Percentiles rank a stretch among this genome's conserved stretches.
phyloP scores from a whole-genome alignment of 2,113 vertebrate genomes.

The Clupea harengus region DNA sequence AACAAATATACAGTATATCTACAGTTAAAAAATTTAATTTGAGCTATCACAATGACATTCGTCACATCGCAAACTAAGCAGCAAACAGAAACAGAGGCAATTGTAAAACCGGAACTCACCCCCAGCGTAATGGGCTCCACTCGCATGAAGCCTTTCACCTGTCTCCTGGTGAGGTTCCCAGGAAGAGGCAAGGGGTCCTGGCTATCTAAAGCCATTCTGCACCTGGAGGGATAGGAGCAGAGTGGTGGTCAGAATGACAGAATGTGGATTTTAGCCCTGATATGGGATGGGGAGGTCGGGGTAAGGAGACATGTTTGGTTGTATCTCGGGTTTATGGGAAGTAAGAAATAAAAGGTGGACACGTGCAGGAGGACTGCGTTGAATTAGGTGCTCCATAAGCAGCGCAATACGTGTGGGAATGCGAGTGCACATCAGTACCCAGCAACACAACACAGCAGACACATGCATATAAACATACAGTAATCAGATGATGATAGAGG shows the following conservation, averaged over 20 bases:
- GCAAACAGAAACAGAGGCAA: too few species aligned
- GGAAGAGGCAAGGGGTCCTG: constrained; percentile 50
- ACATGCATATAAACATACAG: background rate
- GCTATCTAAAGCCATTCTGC: constrained; percentile 61
- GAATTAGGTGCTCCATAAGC: background rate
- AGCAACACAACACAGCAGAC: background rate
- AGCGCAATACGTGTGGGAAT: background rate
- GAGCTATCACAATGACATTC: too few species aligned
- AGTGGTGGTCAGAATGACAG: background rate
- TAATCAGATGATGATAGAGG: background rate
- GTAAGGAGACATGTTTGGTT: background rate
- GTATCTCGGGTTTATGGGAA: background rate
- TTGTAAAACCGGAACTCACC: constrained; percentile 52
- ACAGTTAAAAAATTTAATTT: too few species aligned
- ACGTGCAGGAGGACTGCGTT: background rate
- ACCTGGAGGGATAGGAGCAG: background rate
- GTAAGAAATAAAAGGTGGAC: background rate
- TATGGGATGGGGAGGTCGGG: background rate
- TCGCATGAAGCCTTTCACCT: constrained; percentile 64
- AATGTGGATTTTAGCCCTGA: background rate
- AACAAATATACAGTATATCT: too few species aligned
- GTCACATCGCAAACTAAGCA: too few species aligned
- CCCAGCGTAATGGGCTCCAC: constrained; percentile 77
- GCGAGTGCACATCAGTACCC: background rate
- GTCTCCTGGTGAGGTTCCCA: constrained; percentile 56